Evolutionary conservation across 1,140 invertebrate genomes (phyloP), one percentile per base, ranked within the genome.

Genomic region (Temnothorax nylanderi): DNA sequence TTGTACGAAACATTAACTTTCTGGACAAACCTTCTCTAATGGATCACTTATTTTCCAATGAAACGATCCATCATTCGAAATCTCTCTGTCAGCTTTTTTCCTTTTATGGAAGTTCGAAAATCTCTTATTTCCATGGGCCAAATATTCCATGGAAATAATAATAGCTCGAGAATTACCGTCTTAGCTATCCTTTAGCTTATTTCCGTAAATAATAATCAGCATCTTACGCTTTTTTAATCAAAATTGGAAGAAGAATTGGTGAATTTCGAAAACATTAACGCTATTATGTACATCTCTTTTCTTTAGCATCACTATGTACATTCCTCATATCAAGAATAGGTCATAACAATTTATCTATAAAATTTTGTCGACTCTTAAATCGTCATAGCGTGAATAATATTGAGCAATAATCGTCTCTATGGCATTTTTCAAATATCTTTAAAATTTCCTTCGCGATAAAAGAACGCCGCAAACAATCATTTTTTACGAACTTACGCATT

Each of bases 51-150:
- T 80, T 58, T 26, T 60, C 8, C 10, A 21, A 56, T 8, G 47
- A 44, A 54, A 37, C 13, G 16, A 80, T 69, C 37, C 47, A 80
- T 85, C 41, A 80, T 64, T 58, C 18, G 37, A 78, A 44, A 86
- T 80, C 11, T 65, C 65, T 8, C 64, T 69, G 26, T 41, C 62
- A 56, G 41, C 32, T 67, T 80, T 41, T 85, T 34, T 58, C 21
- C n/a, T 3, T 1, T 2, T n/a, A 2, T 13, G 41, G 75, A 47
- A 75, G 3, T 11, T 58, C 67, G 37, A 47, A 21, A 18, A 7
- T 7, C 4, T n/a, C 54, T 44, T 85, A 76, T 77, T 62, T 62
- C 18, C 10, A 41, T 44, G 21, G 4, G n/a, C 3, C 8, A 64
- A 4, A 54, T 54, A 47, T 54, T 54, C 16, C 51, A n/a, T 54